phyloP scores from a whole-genome alignment of 1,140 invertebrate species.

The Ceratosolen solmsi region DNA sequence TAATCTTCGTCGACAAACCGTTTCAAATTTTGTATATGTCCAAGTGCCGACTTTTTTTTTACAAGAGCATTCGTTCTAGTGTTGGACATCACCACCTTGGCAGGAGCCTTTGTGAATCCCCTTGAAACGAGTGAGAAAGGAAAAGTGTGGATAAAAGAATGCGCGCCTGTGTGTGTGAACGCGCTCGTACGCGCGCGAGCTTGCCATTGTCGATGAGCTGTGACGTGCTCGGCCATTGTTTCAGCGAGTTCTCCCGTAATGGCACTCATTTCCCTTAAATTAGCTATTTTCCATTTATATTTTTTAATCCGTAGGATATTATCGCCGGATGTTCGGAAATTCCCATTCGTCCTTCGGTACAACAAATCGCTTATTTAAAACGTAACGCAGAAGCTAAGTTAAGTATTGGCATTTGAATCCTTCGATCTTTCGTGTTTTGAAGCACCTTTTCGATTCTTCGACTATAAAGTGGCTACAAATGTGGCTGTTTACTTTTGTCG shows the following conservation, averaged over 20 bases:
- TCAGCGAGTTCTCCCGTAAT: background rate
- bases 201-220: background rate
- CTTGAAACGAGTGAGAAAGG: background rate
- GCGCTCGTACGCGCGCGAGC: too few species aligned
- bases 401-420: background rate
- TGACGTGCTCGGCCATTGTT: constrained; percentile 14
- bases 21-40: constrained; percentile 1
- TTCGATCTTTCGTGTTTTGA: background rate
- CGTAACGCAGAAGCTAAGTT: background rate
- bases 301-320: background rate
- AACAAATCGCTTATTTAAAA: background rate
- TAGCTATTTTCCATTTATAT: constrained; percentile 37
- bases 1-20: background rate
- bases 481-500: constrained; percentile 11
- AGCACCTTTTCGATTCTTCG: too few species aligned
- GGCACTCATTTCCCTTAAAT: constrained; percentile 31
- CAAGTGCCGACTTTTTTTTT: background rate
- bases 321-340: constrained; percentile 25
- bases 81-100: background rate
- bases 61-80: too few species aligned
- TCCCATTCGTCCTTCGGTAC: background rate
- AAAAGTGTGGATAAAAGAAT: too few species aligned
- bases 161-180: too few species aligned
- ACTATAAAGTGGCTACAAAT: background rate
- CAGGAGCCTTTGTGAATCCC: background rate